These are phyloP conservation scores for Pterobdella sp. DNA, from an alignment of 2,888 invertebrate species.

Conservation along the genomic window DNA sequence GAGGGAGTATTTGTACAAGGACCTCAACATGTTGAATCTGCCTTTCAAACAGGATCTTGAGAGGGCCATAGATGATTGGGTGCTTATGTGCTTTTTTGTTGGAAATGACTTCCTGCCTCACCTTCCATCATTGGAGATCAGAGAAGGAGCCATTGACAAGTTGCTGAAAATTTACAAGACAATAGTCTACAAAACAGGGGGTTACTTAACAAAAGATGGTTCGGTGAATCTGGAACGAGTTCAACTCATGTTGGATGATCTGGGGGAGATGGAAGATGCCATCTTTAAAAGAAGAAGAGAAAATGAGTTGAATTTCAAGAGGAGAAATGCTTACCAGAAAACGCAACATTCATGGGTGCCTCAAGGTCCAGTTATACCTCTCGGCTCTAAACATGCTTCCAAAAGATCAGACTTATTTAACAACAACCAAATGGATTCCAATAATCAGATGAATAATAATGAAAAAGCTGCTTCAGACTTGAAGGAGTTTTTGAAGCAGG, in stretches of 20 bases:
- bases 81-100: conserved; percentile 94
- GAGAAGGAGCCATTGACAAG: conserved; percentile 90
- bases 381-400: conserved; percentile 41
- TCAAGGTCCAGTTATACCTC: conserved; percentile 71
- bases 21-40: conserved; percentile 74
- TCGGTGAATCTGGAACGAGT: conserved; percentile 85
- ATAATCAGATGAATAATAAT: conserved; percentile 36
- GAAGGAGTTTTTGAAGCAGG: conserved; percentile 41
- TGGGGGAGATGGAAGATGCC: conserved; percentile 89
- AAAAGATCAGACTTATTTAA: neutral
- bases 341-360: conserved; percentile 50
- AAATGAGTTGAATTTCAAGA: conserved; percentile 70
- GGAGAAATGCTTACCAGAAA: conserved; percentile 58
- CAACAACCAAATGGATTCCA: neutral
- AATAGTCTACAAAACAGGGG: conserved; percentile 84
- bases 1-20: conserved; percentile 82
- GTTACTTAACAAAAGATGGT: conserved; percentile 88
- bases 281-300: conserved; percentile 87
- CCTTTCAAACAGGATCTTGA: conserved; percentile 92
- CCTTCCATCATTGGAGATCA: conserved; percentile 90
- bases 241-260: conserved; percentile 84
- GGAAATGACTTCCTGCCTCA: conserved; percentile 98
- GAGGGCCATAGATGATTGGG: conserved; percentile 93
- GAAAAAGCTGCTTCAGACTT: conserved; percentile 50
- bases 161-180: conserved; percentile 87